A percentile compares a stretch with the other conserved stretches of the same genome.
phyloP scores from a whole-genome alignment of 2,888 invertebrate genomes.

The Scaptomyza cyrtandrae region DNA sequence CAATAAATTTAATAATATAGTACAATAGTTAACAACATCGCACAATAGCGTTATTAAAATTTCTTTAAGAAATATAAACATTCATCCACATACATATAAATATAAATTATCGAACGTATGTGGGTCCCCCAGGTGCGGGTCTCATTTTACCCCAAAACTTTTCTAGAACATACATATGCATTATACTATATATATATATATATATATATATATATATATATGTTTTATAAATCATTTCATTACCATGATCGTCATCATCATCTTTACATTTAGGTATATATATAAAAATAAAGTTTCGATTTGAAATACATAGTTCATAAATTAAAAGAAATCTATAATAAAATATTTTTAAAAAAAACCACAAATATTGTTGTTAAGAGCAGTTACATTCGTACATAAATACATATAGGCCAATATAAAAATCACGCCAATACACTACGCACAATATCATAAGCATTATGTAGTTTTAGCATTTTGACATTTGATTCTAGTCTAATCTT shows the following conservation, averaged over 20 bases:
- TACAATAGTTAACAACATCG: constrained; percentile 83
- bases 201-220: background rate
- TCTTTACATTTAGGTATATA: constrained; percentile 48
- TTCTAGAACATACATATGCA: constrained; percentile 32
- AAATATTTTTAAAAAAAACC: constrained; percentile 35
- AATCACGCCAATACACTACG: constrained; percentile 49
- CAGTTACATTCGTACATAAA: constrained; percentile 15
- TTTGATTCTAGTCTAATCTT: constrained; percentile 42
- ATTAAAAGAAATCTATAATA: constrained; percentile 40
- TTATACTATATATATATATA: background rate
- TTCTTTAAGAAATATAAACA: constrained; percentile 84
- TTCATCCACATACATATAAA: constrained; percentile 69
- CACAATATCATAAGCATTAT: constrained; percentile 45
- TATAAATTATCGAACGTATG: constrained; percentile 64
- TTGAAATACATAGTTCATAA: constrained; percentile 61
- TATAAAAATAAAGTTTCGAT: constrained; percentile 70
- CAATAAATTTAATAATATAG: constrained; percentile 80
- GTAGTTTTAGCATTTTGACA: constrained; percentile 54
- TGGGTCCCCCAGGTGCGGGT: constrained; percentile 46
- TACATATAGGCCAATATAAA: constrained; percentile 18
- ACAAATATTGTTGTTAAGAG: constrained; percentile 43
- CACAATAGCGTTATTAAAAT: constrained; percentile 84
- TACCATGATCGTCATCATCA: background rate
- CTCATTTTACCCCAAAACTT: constrained; percentile 22
- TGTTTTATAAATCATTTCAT: constrained; percentile 15